Evolutionary conservation across 2,888 invertebrate species (phyloP).

Genomic region (Plagodis pulveraria): DNA sequence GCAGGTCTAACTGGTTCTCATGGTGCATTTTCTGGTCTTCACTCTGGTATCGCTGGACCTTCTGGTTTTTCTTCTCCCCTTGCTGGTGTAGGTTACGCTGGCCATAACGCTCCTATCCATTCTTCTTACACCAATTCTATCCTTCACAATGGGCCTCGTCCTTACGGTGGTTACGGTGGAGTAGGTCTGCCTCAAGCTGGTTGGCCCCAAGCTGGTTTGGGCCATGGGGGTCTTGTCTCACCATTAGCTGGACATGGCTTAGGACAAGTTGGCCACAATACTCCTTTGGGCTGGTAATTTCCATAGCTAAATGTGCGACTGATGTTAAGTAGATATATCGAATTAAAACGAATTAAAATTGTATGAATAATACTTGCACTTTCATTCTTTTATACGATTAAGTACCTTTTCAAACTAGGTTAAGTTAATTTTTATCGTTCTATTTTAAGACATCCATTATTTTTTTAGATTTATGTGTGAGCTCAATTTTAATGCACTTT

Average conservation of each 20-base stretch:
- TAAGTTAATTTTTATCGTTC: too few species aligned
- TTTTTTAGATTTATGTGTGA: too few species aligned
- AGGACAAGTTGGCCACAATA: conserved; percentile 21
- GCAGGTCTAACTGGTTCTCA: conserved; percentile 25
- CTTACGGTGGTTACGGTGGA: conserved; percentile 32
- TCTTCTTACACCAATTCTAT: conserved; percentile 39
- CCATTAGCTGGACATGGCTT: conserved; percentile 26
- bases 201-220: conserved; percentile 28
- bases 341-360: conserved; percentile 13
- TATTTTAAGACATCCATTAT: too few species aligned
- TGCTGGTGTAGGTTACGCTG: conserved; percentile 20
- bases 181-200: conserved; percentile 24
- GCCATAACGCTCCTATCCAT: conserved; percentile 28
- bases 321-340: conserved; percentile 14
- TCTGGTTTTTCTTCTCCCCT: conserved; percentile 23
- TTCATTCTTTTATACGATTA: too few species aligned
- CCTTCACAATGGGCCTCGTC: conserved; percentile 37
- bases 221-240: conserved; percentile 29
- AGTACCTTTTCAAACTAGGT: too few species aligned
- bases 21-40: conserved; percentile 25
- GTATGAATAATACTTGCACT: not conserved
- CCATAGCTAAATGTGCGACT: conserved; percentile 26
- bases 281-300: conserved; percentile 38
- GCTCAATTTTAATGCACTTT: too few species aligned
- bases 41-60: conserved; percentile 24